Conservation (phyloP, 2,888 invertebrate genomes). For the Xestobium rufovillosum region DNA sequence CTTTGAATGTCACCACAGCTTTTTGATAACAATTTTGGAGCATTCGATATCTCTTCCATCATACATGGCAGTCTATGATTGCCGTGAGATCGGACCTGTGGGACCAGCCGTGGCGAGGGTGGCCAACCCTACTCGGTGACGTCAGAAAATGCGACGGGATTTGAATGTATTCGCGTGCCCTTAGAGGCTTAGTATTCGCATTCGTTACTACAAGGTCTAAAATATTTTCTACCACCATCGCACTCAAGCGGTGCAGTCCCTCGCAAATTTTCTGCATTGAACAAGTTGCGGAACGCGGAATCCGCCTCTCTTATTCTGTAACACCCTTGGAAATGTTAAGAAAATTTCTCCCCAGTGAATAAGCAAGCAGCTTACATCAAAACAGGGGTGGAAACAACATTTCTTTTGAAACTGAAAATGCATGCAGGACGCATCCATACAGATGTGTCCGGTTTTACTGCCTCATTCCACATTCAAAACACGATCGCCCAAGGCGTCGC, state of each 20-base stretch:
- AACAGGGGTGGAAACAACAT: slow-evolving; percentile 41
- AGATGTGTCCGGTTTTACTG: slow-evolving; percentile 38
- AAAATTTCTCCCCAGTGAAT: slow-evolving; percentile 45
- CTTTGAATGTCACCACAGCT: too few relatives aligned
- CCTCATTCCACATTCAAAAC: slow-evolving; percentile 32
- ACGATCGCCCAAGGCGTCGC: slow-evolving; percentile 28
- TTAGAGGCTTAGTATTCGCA: slow-evolving; percentile 27
- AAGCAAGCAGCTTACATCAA: slow-evolving; percentile 41
- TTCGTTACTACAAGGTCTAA: too few relatives aligned
- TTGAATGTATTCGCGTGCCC: slow-evolving; percentile 35
- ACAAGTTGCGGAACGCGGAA: too few relatives aligned
- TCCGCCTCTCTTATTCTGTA: not conserved
- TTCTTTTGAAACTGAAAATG: slow-evolving; percentile 43
- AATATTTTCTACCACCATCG: too few relatives aligned
- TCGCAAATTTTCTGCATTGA: too few relatives aligned
- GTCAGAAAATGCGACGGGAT: slow-evolving; percentile 30
- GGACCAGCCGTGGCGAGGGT: slow-evolving; percentile 30
- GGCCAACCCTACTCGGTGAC: slow-evolving; percentile 23
- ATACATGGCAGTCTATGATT: slow-evolving; percentile 28
- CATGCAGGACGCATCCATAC: slow-evolving; percentile 39
- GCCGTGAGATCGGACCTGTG: slow-evolving; percentile 39
- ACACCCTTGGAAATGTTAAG: slow-evolving; percentile 30
- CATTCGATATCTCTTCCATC: not conserved
- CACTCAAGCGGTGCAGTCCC: too few relatives aligned
- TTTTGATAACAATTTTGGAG: slow-evolving; percentile 1